Percentiles rank a stretch among this genome's conserved stretches.
Conservation (phyloP, 2,797 vertebrate species). For the Garrulus glandarius region DNA sequence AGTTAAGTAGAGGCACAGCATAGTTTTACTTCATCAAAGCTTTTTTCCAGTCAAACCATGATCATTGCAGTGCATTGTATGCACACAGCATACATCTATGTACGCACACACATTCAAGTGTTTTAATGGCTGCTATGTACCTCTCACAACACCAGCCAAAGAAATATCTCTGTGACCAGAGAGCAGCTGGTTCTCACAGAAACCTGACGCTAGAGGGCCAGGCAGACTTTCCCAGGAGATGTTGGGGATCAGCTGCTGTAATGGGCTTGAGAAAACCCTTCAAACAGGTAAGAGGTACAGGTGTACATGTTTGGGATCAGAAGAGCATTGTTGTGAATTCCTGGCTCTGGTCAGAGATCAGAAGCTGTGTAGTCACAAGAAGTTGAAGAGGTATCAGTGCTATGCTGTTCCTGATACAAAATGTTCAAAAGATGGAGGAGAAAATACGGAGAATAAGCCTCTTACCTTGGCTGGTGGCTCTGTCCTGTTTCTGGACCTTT, state of each 20-base stretch:
- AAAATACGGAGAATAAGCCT: neutral
- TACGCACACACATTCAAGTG: rapidly evolving
- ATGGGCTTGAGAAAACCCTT: neutral
- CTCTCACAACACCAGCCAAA: neutral
- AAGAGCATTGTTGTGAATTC: neutral
- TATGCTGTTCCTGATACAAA: neutral
- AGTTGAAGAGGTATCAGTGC: neutral
- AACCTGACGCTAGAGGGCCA: neutral
- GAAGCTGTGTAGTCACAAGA: neutral
- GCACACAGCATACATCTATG: neutral
- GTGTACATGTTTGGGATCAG: neutral
- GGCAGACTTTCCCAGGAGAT: neutral
- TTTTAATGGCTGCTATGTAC: neutral
- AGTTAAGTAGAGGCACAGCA: neutral
- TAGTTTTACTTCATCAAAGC: neutral
- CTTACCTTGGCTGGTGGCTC: neutral
- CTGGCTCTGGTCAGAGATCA: neutral
- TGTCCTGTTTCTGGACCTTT: neutral
- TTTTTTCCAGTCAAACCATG: neutral
- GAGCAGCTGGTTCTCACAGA: neutral
- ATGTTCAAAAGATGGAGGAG: neutral
- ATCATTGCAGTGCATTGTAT: neutral
- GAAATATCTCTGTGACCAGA: neutral
- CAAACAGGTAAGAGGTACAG: neutral
- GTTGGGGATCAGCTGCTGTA: neutral